Evolutionary conservation across 2,113 vertebrate species (phyloP), one percentile per base, ranked within the genome.

Genomic region (Podarcis cretensis): DNA sequence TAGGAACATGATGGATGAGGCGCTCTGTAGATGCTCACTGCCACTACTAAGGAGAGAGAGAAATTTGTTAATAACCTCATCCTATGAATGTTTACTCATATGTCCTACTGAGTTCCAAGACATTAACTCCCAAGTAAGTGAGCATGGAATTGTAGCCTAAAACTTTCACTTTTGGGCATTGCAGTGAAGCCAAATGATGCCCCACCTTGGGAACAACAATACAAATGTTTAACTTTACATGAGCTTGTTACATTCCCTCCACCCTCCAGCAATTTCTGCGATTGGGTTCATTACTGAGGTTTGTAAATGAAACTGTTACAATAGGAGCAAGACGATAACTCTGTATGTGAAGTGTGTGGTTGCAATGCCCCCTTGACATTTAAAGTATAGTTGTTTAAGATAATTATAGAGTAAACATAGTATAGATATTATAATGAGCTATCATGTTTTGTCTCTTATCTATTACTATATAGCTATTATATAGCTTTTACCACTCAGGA

Each of bases 401-500:
- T 92, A 87, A 92, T 92, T 88, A 89, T 74, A 90, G 75, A 57
- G 66, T 76, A 63, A 76, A 66, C 40, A 57, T 23, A 16, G 43
- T 76, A 77, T 86, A 43, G 23, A 85, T 88, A 85, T 85, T 74
- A 20, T 23, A 82, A 86, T 75, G 76, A 81, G 63, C 76, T 88
- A 75, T 57, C 71, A 89, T 78, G 68, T 88, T 82, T 89, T 84
- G 90, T 77, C 27, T 43, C 25, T 40, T 74, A 73, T 89, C 88
- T 87, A 74, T 83, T 90, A 81, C 43, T 48, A 8, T 80, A 77
- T 81, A 75, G 86, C 48, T 84, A 48, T 82, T 90, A 81, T 80
- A 75, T 81, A 75, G 87, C 48, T 84, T 85, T 69, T 85, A 82
- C 65, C 79, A n/a, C 68, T 32, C 40, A 63, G 89, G 89, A 84